These are phyloP conservation scores for Elachura formosa DNA, from an alignment of 2,113 vertebrate genomes.

Conservation along the genomic window DNA sequence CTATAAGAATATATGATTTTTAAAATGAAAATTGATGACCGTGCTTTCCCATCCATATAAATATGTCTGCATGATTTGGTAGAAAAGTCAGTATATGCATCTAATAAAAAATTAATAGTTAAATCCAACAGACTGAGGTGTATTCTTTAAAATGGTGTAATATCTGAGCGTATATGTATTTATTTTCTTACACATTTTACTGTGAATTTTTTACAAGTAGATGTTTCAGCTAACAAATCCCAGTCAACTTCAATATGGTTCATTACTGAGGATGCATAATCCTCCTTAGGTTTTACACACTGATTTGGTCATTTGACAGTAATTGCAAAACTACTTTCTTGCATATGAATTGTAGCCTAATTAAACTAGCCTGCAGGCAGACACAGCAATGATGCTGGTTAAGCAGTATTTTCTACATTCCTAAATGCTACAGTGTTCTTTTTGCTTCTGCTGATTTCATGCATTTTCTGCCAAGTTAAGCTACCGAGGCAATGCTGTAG, in stretches of 20 bases:
- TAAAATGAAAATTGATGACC: not conserved
- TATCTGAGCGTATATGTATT: not conserved
- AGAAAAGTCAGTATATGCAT: not conserved
- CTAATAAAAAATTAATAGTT: not conserved
- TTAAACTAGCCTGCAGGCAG: constrained; percentile 66
- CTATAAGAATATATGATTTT: not conserved
- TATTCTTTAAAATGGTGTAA: not conserved
- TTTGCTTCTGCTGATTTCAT: constrained; percentile 66
- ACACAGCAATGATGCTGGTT: constrained; percentile 39
- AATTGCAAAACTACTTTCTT: constrained; percentile 66
- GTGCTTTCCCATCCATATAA: not conserved
- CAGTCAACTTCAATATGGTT: constrained; percentile 1
- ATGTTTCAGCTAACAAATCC: constrained; percentile 15
- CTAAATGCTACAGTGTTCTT: constrained; percentile 32
- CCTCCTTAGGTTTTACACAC: constrained; percentile 37
- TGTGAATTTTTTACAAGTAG: constrained; percentile 10
- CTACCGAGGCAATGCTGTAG: not conserved
- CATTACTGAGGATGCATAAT: constrained; percentile 22
- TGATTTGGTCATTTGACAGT: constrained; percentile 65
- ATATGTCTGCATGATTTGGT: not conserved
- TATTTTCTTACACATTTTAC: constrained; percentile 7
- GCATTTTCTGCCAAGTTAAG: constrained; percentile 62
- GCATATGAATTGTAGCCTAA: constrained; percentile 70
- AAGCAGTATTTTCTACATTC: constrained; percentile 64
- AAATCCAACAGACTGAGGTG: not conserved